Conservation (phyloP, 1,140 invertebrate species). For the Anastrepha ludens region DNA sequence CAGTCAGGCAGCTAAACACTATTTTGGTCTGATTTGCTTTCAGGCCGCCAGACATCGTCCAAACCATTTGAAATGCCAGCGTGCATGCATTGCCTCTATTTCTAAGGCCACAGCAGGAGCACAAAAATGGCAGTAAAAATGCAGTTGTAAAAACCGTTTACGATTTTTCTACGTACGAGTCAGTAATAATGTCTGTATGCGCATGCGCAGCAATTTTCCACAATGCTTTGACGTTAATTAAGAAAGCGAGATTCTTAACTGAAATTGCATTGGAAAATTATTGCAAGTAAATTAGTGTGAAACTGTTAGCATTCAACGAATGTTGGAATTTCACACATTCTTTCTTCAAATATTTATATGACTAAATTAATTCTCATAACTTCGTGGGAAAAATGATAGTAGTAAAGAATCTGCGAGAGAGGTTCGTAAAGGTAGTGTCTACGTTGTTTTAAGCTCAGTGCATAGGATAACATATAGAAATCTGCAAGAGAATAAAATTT, state of each 20-base stretch:
- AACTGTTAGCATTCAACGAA: background rate
- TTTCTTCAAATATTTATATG: background rate
- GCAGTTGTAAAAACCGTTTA: background rate
- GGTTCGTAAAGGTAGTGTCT: too few relatives aligned
- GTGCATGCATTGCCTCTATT: background rate
- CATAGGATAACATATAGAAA: too few relatives aligned
- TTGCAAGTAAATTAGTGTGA: constrained; percentile 4
- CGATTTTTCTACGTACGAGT: background rate
- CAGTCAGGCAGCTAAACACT: background rate
- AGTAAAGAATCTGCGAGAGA: too few relatives aligned
- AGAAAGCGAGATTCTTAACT: background rate
- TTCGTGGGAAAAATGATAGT: too few relatives aligned
- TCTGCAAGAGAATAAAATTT: too few relatives aligned
- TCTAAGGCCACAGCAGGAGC: background rate
- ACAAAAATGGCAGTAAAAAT: constrained; percentile 39
- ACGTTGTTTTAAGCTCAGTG: too few relatives aligned
- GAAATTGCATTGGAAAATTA: constrained; percentile 28
- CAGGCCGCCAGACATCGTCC: background rate
- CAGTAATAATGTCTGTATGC: background rate
- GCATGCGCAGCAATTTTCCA: constrained; percentile 41
- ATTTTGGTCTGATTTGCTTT: constrained; percentile 43
- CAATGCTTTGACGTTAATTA: constrained; percentile 30
- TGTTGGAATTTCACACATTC: background rate
- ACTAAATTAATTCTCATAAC: background rate
- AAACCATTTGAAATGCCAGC: background rate